These are phyloP conservation scores for Ormyrus thymus DNA, from an alignment of 2,888 invertebrate species.

Conservation along the genomic window DNA sequence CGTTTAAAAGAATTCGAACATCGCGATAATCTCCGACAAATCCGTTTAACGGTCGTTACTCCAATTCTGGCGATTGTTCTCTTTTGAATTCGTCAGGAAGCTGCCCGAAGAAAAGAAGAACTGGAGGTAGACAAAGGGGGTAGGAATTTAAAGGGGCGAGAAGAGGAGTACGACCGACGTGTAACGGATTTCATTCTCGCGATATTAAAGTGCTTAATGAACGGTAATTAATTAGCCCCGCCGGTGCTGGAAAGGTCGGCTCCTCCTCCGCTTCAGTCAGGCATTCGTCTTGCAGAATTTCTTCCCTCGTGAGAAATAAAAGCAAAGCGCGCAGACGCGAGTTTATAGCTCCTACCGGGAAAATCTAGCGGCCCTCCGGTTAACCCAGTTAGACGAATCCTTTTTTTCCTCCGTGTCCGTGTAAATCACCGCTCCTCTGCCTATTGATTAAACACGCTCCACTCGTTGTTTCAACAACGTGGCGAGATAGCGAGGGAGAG, in stretches of 20 bases:
- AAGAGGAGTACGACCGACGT: not conserved
- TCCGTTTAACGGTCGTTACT: slow-evolving; percentile 27
- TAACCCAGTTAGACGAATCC: slow-evolving; percentile 58
- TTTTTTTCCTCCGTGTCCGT: slow-evolving; percentile 41
- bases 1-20: slow-evolving; percentile 34
- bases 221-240: slow-evolving; percentile 66
- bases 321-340: slow-evolving; percentile 55
- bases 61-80: slow-evolving; percentile 37
- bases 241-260: slow-evolving; percentile 27
- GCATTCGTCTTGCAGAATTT: slow-evolving; percentile 67
- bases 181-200: slow-evolving; percentile 65
- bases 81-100: slow-evolving; percentile 11
- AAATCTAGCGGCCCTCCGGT: slow-evolving; percentile 58
- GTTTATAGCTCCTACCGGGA: slow-evolving; percentile 60
- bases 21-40: slow-evolving; percentile 28
- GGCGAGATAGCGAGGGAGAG: not conserved
- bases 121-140: not conserved
- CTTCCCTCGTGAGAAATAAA: slow-evolving; percentile 67
- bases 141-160: slow-evolving; percentile 46
- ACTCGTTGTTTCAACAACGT: slow-evolving; percentile 44
- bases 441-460: slow-evolving; percentile 46
- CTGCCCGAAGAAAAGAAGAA: not conserved
- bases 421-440: slow-evolving; percentile 31
- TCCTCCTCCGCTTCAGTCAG: slow-evolving; percentile 57
- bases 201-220: slow-evolving; percentile 69